phyloP scores from a whole-genome alignment of 92 coral and sea anemone species.

The Epizoanthus rinbou region DNA sequence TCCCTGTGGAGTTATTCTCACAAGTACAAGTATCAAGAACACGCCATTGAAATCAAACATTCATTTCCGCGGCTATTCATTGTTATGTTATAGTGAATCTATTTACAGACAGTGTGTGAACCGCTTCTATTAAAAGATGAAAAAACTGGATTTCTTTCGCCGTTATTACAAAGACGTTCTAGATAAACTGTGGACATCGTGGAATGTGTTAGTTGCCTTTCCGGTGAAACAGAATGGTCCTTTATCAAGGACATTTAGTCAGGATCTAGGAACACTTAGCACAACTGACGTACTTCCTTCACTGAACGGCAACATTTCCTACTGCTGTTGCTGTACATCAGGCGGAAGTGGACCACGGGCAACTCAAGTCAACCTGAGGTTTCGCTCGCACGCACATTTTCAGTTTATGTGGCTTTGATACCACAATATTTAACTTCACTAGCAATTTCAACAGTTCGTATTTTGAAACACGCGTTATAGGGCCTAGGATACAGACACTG shows the following conservation, averaged over 20 bases:
- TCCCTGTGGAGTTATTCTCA: too few relatives aligned
- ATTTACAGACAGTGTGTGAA: not conserved
- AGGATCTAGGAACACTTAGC: not conserved
- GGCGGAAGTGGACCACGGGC: not conserved
- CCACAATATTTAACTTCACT: not conserved
- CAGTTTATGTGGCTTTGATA: not conserved
- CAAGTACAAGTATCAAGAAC: too few relatives aligned
- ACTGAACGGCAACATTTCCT: not conserved
- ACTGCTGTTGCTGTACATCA: not conserved
- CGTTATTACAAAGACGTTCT: not conserved
- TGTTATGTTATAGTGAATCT: too few relatives aligned
- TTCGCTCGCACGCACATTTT: not conserved
- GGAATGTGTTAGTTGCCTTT: not conserved
- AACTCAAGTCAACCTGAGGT: not conserved
- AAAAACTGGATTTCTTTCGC: not conserved
- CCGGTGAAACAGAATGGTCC: not conserved
- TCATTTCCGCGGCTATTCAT: too few relatives aligned
- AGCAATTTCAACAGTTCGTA: not conserved
- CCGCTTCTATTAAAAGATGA: not conserved
- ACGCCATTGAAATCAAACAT: too few relatives aligned
- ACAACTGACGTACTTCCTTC: conserved; percentile 15
- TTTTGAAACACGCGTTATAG: not conserved
- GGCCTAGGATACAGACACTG: too few relatives aligned
- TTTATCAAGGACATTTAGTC: not conserved
- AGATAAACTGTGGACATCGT: not conserved